A percentile compares a stretch with the other conserved stretches of the same genome.
These are phyloP conservation scores for Serranus cabrilla DNA, from an alignment of 2,797 vertebrate genomes.

Conservation along the genomic window DNA sequence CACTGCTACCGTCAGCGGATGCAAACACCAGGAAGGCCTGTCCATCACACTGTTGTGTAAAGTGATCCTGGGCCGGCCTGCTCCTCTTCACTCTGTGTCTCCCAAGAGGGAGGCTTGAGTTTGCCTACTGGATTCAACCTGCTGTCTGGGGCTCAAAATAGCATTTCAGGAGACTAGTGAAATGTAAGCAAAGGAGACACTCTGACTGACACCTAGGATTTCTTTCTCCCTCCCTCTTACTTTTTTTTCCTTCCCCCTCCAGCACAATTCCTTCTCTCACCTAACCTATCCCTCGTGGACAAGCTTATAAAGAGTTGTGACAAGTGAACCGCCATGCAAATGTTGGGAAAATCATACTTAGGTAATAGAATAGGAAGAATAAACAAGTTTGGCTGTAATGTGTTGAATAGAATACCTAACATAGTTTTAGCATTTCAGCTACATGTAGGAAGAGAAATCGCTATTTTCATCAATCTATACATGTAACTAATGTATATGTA, in stretches of 20 bases:
- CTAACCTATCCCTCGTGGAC: slow-evolving; percentile 53
- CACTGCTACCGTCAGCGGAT: slow-evolving; percentile 66
- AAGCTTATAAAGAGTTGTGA: slow-evolving; percentile 70
- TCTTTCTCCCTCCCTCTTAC: slow-evolving; percentile 54
- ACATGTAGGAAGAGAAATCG: neutral
- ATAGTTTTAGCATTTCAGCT: neutral
- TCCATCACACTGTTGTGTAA: slow-evolving; percentile 86
- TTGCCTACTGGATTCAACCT: slow-evolving; percentile 86
- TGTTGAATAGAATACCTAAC: slow-evolving; percentile 48
- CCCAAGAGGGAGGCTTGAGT: slow-evolving; percentile 82
- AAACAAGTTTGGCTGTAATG: slow-evolving; percentile 51
- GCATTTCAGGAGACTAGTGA: slow-evolving; percentile 85
- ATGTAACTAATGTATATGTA: neutral
- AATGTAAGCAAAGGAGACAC: slow-evolving; percentile 86
- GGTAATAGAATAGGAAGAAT: slow-evolving; percentile 42
- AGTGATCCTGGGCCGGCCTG: slow-evolving; percentile 76
- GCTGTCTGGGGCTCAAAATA: slow-evolving; percentile 88
- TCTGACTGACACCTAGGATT: slow-evolving; percentile 83
- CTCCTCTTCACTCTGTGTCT: slow-evolving; percentile 73
- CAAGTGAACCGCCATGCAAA: slow-evolving; percentile 71
- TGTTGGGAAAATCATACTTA: slow-evolving; percentile 53
- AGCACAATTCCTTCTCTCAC: slow-evolving; percentile 70
- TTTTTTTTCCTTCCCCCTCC: slow-evolving; percentile 49
- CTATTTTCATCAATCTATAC: no score
- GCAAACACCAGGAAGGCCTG: slow-evolving; percentile 80